phyloP scores from a whole-genome alignment of 1,140 invertebrate species.

The Pogonomyrmex californicus region DNA sequence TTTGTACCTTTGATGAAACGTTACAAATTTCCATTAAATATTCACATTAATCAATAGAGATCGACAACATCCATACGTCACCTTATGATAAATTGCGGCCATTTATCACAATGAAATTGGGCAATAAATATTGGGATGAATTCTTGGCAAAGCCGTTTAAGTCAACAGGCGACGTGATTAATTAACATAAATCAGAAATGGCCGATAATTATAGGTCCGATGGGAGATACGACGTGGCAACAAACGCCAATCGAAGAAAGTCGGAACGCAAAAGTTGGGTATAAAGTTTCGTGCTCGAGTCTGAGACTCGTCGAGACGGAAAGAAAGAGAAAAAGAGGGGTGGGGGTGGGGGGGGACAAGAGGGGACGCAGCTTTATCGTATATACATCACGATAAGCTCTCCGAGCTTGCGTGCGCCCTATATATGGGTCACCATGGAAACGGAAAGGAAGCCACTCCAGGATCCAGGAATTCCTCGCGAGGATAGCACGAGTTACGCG shows the following conservation, averaged over 20 bases:
- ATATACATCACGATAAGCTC: constrained; percentile 64
- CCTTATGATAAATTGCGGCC: neutral
- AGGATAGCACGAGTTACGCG: constrained; percentile 40
- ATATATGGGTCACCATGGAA: constrained; percentile 74
- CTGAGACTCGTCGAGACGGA: constrained; percentile 1
- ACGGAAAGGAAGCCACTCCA: constrained; percentile 70
- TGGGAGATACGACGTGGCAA: constrained; percentile 7
- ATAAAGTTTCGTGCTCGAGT: constrained; percentile 26
- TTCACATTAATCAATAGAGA: neutral
- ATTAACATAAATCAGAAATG: constrained; percentile 26
- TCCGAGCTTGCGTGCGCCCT: constrained; percentile 67
- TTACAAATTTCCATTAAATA: neutral
- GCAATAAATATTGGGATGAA: neutral
- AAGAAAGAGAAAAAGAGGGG: constrained; percentile 1
- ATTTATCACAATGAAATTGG: neutral
- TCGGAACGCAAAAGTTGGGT: constrained; percentile 29
- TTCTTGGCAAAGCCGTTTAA: neutral
- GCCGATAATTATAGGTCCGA: neutral
- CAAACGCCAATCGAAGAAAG: constrained; percentile 27
- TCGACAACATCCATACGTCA: neutral
- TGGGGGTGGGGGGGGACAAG: neutral
- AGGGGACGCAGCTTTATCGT: constrained; percentile 26
- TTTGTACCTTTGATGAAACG: neutral
- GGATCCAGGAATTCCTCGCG: constrained; percentile 56
- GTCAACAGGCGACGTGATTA: constrained; percentile 5